Evolutionary conservation across 2,113 vertebrate species (phyloP).

Genomic region (Poeciliopsis prolifica): DNA sequence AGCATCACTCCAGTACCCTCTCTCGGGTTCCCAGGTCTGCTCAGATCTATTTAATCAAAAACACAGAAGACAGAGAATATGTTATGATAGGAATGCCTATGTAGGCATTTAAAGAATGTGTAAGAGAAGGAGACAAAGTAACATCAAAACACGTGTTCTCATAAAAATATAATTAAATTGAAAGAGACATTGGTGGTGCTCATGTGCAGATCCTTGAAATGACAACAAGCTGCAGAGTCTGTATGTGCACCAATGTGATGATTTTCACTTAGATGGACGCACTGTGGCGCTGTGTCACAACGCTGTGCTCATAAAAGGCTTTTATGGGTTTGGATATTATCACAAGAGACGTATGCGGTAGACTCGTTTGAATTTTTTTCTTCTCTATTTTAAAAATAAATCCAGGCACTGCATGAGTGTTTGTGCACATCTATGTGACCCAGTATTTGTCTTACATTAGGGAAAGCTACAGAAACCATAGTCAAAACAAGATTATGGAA

Average conservation of each 20-base stretch:
- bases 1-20: neutral
- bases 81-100: neutral
- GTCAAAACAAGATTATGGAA: neutral
- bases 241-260: conserved; percentile 12
- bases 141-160: neutral
- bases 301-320: conserved; percentile 18
- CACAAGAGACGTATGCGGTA: conserved; percentile 37
- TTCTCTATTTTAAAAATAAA: conserved; percentile 52
- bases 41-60: conserved; percentile 26
- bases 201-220: conserved; percentile 3
- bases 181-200: neutral
- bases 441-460: conserved; percentile 29
- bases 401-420: conserved; percentile 24
- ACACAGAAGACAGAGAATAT: conserved; percentile 5
- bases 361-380: conserved; percentile 36
- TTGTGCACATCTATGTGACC: conserved; percentile 26
- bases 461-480: conserved; percentile 1
- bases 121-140: conserved; percentile 12
- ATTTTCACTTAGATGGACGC: conserved; percentile 42
- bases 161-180: neutral
- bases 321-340: conserved; percentile 43
- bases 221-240: neutral
- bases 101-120: conserved; percentile 43
- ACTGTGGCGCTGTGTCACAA: conserved; percentile 48
- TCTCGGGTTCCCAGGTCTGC: conserved; percentile 24